Base-by-base conservation (phyloP, 2,888 invertebrate genomes). In the Drepanosiphum platanoidis region DNA sequence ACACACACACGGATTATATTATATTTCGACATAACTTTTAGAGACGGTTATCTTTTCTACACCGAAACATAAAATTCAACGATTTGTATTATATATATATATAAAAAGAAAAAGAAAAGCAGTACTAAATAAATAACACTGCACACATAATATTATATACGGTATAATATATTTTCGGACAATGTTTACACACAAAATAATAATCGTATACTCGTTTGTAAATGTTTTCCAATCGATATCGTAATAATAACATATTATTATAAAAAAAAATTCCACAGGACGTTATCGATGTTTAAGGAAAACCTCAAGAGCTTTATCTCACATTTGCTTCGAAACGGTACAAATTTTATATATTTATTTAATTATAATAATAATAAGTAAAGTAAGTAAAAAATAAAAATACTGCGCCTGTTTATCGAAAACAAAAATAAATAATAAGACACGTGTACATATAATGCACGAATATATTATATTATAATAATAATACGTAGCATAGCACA, bases 341-440 rank as follows among this genome's bases (percentile, higher is more conserved):
- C 34, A 9, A n/a, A 9, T 66, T 32, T 39, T 61, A 61, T 61
- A 61, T 42, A 66, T 79, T 46, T 34, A 34, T 42, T 22, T 78
- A 30, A 32, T 66, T 42, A 64, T 42, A 32, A 79, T 46, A 36
- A 18, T 80, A 79, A 80, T 70, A 58, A 7, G 11, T 58, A 39
- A 61, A 61, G 18, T 64, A 46, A n/a, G n/a, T n/a, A n/a, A n/a
- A n/a, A 72, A 34, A 75, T 74, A 75, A 74, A 83, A 83, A 83
- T 75, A 46, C 46, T 68, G 74, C 52, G 68, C 74, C n/a, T n/a
- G 75, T 75, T 75, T 84, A 68, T 84, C 52, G 13, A 84, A 52
- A n/a, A n/a, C n/a, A n/a, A 34, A 84, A 77, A 75, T 83, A 83
- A 83, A 83, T 83, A 84, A 84, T 36, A 68, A n/a, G 42, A 72